Evolutionary conservation across 2,113 vertebrate genomes (phyloP).

Genomic region (Oceanites oceanicus): DNA sequence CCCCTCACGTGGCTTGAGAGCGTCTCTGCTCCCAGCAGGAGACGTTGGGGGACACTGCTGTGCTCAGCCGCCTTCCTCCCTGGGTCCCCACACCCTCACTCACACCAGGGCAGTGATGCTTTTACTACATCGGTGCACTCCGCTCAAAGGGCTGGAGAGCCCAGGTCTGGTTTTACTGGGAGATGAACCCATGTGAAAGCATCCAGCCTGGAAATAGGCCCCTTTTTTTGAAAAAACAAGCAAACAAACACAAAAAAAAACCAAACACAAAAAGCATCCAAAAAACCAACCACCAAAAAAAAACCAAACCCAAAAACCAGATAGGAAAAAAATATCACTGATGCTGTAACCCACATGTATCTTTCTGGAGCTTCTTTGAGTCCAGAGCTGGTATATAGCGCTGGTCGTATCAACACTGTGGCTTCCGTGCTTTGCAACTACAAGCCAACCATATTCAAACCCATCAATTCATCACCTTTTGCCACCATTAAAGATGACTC

Average conservation of each 20-base stretch:
- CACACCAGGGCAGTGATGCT: rapidly evolving
- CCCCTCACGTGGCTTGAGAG: neutral
- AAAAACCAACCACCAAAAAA: neutral
- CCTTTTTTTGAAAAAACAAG: neutral
- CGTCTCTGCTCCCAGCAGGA: neutral
- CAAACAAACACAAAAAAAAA: neutral
- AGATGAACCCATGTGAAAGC: rapidly evolving
- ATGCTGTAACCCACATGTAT: neutral
- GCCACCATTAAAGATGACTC: neutral
- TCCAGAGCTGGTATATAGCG: rapidly evolving
- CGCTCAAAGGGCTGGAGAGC: neutral
- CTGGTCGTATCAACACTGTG: neutral
- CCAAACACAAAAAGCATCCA: too few species aligned
- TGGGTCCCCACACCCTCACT: rapidly evolving
- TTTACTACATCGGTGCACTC: rapidly evolving
- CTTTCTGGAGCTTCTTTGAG: neutral
- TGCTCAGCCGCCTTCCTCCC: neutral
- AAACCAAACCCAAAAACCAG: neutral
- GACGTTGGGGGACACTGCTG: rapidly evolving
- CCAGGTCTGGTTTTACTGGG: neutral
- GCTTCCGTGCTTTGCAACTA: neutral
- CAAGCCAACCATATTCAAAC: neutral
- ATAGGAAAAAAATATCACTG: neutral
- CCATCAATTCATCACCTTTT: neutral
- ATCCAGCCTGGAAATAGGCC: neutral